Conservation (phyloP, 2,797 vertebrate species). For the Phaenicophaeus curvirostris region DNA sequence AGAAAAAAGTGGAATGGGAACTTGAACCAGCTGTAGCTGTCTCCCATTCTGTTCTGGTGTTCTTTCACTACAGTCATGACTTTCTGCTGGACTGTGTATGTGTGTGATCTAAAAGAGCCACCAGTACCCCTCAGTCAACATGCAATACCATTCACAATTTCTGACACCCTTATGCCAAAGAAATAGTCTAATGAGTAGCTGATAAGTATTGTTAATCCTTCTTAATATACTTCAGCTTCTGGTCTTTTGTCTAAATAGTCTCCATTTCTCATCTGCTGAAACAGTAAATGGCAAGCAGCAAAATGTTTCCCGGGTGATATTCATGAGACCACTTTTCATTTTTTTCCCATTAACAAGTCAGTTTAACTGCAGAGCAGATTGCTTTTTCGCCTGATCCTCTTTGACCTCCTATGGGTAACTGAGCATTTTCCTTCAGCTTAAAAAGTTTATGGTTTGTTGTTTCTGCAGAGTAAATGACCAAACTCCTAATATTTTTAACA, state of each 20-base stretch:
- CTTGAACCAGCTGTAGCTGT: not conserved
- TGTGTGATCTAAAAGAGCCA: not conserved
- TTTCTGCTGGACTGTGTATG: conserved; percentile 14
- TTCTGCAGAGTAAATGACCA: not conserved
- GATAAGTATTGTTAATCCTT: not conserved
- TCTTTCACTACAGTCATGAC: conserved; percentile 36
- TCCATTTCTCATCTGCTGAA: not conserved
- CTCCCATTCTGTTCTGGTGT: not conserved
- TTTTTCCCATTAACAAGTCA: not conserved
- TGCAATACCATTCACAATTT: not conserved
- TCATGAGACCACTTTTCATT: not conserved
- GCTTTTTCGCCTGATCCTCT: not conserved
- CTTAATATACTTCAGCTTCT: not conserved
- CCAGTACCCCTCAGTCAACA: not conserved
- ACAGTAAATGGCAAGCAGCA: not conserved
- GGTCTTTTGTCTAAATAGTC: not conserved
- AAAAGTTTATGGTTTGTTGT: not conserved
- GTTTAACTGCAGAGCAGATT: not conserved
- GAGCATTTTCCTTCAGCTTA: not conserved
- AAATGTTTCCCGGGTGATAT: not conserved
- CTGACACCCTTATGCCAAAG: not conserved
- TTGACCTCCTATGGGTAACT: not conserved
- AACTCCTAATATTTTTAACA: not conserved
- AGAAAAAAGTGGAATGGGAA: not conserved
- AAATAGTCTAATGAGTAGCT: not conserved